Base-by-base conservation (phyloP, 1,140 invertebrate species). In the Argopecten irradians region DNA sequence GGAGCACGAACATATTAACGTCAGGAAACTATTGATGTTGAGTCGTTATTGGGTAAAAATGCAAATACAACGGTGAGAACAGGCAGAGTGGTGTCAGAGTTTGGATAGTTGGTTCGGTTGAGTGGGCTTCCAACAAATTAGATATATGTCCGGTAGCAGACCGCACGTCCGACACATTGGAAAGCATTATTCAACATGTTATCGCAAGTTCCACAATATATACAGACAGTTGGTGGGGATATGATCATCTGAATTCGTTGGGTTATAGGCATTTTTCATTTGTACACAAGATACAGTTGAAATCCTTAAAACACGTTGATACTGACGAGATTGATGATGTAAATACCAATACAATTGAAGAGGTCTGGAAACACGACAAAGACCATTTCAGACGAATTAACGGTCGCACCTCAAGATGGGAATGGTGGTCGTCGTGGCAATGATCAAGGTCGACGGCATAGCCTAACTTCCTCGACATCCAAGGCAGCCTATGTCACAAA, bases 361-460 rank as follows among this genome's bases (percentile, higher is more conserved):
- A 84, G n/a, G 89, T 84, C 1, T 88, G 84, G 87, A 90, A 90
- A 36, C 82, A 88, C 46, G 86, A 84, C 22, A 90, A 90, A 35
- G 84, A 86, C n/a, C 87, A 90, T 33, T 88, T 88, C 41, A 0
- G 71, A n/a, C 32, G 32, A 41, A 90, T 90, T 22, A 46, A 43
- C 22, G 86, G 7, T 19, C 3, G 43, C 14, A 55, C 7, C 43
- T 55, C 7, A 22, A 11, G 16, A 2, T 19, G 16, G 22, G 16
- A 2, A 11, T 19, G 14, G 43, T 55, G 16, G 2, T 11, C 43
- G 43, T 3, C 39, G 39, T n/a, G n/a, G n/a, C n/a, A n/a, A n/a
- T n/a, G n/a, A n/a, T n/a, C n/a, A n/a, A n/a, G n/a, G n/a, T n/a
- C 7, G 39, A 41, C 16, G 8, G 16, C 14, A 11, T 3, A 22